phyloP scores from a whole-genome alignment of 2,113 vertebrate species.

The Leptocoma aspasia region DNA sequence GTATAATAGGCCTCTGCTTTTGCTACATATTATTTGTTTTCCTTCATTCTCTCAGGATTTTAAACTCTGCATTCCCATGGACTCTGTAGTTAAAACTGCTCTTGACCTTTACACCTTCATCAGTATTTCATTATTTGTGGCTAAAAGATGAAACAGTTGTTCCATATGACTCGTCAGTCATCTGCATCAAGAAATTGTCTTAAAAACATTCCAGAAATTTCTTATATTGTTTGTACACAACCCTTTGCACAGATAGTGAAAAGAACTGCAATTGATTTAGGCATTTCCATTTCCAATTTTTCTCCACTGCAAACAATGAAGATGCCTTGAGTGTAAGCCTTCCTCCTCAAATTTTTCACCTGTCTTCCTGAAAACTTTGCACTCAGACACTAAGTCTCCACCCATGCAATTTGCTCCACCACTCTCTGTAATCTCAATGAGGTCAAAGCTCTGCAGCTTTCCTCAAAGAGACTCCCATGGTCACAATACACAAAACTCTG shows the following conservation, averaged over 20 bases:
- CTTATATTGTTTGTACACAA: not conserved
- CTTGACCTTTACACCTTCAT: not conserved
- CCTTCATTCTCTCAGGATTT: not conserved
- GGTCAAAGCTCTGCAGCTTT: not conserved
- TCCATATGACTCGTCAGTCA: not conserved
- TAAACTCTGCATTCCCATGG: not conserved
- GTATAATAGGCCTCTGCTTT: not conserved
- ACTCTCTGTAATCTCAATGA: not conserved
- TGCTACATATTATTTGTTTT: not conserved
- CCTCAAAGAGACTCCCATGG: not conserved
- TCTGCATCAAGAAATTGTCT: not conserved
- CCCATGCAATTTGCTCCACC: not conserved
- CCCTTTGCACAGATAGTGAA: not conserved
- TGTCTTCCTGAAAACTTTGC: not conserved
- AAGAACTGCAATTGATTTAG: not conserved
- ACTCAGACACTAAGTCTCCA: not conserved
- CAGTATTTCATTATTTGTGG: not conserved
- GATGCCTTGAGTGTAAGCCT: accelerated
- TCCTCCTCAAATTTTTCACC: not conserved
- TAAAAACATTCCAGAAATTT: not conserved
- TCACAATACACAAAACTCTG: not conserved
- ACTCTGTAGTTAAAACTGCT: not conserved
- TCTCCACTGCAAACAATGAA: not conserved
- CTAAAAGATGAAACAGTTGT: not conserved
- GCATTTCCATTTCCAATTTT: not conserved